Evolutionary conservation across 2,888 invertebrate genomes (phyloP).

Genomic region (Apamea sordens): DNA sequence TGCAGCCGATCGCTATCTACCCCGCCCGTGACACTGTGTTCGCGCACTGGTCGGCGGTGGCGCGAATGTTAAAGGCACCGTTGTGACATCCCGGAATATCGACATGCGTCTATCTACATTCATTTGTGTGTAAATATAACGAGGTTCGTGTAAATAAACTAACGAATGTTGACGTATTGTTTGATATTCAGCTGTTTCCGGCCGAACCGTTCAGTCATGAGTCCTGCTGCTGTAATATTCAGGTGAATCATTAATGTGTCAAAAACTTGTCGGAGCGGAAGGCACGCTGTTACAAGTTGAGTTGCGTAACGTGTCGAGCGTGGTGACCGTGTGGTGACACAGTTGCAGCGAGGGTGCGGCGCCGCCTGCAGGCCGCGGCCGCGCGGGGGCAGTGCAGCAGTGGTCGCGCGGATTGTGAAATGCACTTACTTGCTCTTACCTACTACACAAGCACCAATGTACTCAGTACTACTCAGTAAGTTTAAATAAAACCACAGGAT

Average conservation of each 20-base stretch:
- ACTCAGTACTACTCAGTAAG: background rate
- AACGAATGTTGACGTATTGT: conserved; percentile 36
- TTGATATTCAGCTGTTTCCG: conserved; percentile 33
- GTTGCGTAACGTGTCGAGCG: conserved; percentile 6
- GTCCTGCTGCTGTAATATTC: conserved; percentile 24
- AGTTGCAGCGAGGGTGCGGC: background rate
- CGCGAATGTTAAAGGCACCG: conserved; percentile 34
- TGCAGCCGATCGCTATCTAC: conserved; percentile 38
- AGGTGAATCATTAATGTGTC: conserved; percentile 28
- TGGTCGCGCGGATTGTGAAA: background rate
- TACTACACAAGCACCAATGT: background rate
- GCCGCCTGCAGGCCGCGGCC: background rate
- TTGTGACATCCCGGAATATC: conserved; percentile 20
- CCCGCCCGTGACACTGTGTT: background rate
- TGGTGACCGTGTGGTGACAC: background rate
- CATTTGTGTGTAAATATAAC: conserved; percentile 32
- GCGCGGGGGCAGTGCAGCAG: background rate
- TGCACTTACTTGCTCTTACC: background rate
- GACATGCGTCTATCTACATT: conserved; percentile 14
- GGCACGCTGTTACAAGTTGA: conserved; percentile 6
- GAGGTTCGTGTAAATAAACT: conserved; percentile 33
- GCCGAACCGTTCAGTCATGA: conserved; percentile 24
- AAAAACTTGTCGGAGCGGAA: background rate
- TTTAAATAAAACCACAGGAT: background rate
- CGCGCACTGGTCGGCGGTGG: background rate